Base-by-base conservation (phyloP, 2,888 invertebrate genomes). In the Camponotus fellah region DNA sequence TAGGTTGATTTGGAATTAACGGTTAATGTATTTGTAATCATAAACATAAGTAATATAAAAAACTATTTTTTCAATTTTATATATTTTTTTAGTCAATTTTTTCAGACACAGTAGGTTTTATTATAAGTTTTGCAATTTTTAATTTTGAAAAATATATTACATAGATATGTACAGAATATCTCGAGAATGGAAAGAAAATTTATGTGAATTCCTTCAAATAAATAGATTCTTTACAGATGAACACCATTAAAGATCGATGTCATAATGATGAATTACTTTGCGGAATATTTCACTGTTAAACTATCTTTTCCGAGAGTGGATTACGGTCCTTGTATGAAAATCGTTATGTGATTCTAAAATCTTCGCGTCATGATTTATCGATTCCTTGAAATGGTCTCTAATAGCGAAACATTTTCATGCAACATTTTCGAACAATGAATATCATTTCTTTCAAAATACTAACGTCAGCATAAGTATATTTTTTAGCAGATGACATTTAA, bases 381-480 rank as follows among this genome's bases (percentile, higher is more conserved):
- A 83, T 80, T 66, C 66, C 66, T 83, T 56, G 21, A 58, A 12
- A 49, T 26, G 75, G 37, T 12, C n/a, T 56, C 32, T 40, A 56
- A 65, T 85, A 71, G 66, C 68, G 68, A 76, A 72, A 89, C 85
- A 84, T 80, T 82, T 68, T 85, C 77, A 75, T 75, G 53, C 62
- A 62, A 64, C 80, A 81, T 82, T 77, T 74, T 60, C 60, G 66
- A 62, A 83, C 84, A 64, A 87, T 60, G 86, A 86, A 87, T 83
- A 82, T 72, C 62, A 60, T 58, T 80, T 81, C 60, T 66, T 87
- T 86, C 83, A 71, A 68, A 40, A 83, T 81, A 26, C 8, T 46
- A 56, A 56, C 34, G 37, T 64, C 26, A 60, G 53, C 17, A 60
- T 64, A 74, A 82, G 84, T 77, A 26, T 26, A 26, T 26, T 26